A percentile compares a stretch with the other conserved stretches of the same genome.
phyloP scores from a whole-genome alignment of 30 jellyfish, hydroid and myxozoan genomes.

The Turritopsis rubra region DNA sequence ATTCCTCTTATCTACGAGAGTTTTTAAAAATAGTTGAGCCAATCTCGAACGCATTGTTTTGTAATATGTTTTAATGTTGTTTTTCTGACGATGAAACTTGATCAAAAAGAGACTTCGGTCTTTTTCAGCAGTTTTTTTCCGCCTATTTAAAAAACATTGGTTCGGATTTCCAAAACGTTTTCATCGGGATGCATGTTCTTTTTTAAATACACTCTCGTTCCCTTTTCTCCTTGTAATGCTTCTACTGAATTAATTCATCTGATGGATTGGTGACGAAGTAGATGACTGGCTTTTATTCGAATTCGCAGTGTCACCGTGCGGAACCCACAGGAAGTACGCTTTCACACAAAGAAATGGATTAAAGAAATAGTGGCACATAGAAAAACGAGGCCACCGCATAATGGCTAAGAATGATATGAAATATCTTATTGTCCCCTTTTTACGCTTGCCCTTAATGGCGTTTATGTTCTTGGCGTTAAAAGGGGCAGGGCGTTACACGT shows the following conservation, averaged over 20 bases:
- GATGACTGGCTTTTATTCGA: too few species aligned
- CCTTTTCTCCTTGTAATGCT: not conserved
- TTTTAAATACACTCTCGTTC: not conserved
- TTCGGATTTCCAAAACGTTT: not conserved
- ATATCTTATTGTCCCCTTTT: too few species aligned
- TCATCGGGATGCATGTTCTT: not conserved
- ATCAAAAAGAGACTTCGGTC: not conserved
- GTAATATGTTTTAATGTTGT: not conserved
- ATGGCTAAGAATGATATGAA: too few species aligned
- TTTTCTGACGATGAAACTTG: not conserved
- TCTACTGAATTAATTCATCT: not conserved
- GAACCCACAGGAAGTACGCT: not conserved
- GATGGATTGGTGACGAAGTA: not conserved
- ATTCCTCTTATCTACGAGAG: not conserved
- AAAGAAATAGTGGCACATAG: not conserved
- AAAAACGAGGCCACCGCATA: not conserved
- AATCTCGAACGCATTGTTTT: not conserved
- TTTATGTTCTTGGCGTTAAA: too few species aligned
- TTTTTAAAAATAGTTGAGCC: not conserved
- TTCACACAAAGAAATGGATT: not conserved
- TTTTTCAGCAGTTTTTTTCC: not conserved
- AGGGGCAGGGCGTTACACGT: too few species aligned
- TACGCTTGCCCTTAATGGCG: too few species aligned
- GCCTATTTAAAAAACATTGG: not conserved
- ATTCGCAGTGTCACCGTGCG: not conserved